Evolutionary conservation across 2,888 invertebrate species (phyloP), one percentile per base, ranked within the genome.

Genomic region (Monochamus alternatus): DNA sequence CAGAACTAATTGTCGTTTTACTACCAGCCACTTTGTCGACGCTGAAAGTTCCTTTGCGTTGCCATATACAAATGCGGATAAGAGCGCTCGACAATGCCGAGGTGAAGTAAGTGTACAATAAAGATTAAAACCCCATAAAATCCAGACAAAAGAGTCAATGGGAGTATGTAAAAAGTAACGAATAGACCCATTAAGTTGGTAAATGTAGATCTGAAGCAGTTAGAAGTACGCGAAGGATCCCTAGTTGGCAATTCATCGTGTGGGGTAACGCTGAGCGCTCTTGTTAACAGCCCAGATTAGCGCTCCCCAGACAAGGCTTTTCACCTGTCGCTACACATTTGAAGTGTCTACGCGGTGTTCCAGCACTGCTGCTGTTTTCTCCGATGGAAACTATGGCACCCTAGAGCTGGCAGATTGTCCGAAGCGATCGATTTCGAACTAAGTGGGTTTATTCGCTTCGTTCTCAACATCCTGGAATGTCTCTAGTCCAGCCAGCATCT

Each of bases 161-260:
- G 81, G 76, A 81, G 79, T 81, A 79, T 81, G 82, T 82, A 83
- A 82, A 81, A 83, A 82, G 80, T 80, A 80, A 83, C 74, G 75
- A 82, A 83, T 81, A 81, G 81, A 75, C 78, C 81, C 82, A 83
- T 82, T 83, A 83, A 65, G 78, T 82, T 75, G 77, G 80, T 81
- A 78, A 82, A 83, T 83, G 83, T 82, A 78, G 80, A 81, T 81
- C 83, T 81, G 77, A 67, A 70, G 77, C 77, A 77, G 76, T 78
- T 69, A 78, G 76, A 73, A 72, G 76, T 78, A 81, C 80, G 81
- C 81, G 80, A 79, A 80, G 76, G 77, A 78, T 82, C 82, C 82
- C 81, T 62, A 51, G 80, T 71, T 71, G 78, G 68, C 78, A 76
- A 83, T 83, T 83, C 80, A 81, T 81, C 82, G 82, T 83, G 83